A percentile compares a stretch with the other conserved stretches of the same genome.
Evolutionary conservation across 2,113 vertebrate genomes (phyloP).

Genomic region (Xyliphius kryptos): DNA sequence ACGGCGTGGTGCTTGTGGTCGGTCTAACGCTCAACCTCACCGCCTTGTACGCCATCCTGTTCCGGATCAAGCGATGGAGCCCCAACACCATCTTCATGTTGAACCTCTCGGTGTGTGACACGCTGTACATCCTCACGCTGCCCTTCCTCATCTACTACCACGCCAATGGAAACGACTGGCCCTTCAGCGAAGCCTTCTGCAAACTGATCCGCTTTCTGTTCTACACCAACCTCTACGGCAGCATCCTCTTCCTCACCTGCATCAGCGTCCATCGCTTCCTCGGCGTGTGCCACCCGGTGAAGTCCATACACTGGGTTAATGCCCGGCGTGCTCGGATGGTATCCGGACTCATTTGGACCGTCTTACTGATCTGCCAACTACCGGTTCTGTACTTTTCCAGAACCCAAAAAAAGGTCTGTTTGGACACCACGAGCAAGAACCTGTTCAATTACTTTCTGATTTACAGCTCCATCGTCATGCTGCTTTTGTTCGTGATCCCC

Average conservation of each 20-base stretch:
- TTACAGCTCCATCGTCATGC: conserved; percentile 79
- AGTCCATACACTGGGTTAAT: conserved; percentile 76
- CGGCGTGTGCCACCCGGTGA: conserved; percentile 81
- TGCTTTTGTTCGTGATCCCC: conserved; percentile 79
- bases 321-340: conserved; percentile 71
- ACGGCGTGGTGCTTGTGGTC: conserved; percentile 78
- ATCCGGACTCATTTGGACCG: conserved; percentile 66
- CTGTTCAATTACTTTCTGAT: conserved; percentile 80
- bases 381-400: conserved; percentile 85
- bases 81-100: conserved; percentile 92
- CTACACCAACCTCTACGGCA: conserved; percentile 92
- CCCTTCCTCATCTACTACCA: conserved; percentile 89
- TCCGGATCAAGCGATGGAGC: conserved; percentile 83
- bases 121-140: no score
- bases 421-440: conserved; percentile 81
- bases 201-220: conserved; percentile 93
- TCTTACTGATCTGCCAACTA: conserved; percentile 74
- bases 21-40: conserved; percentile 77
- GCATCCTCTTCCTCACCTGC: no score
- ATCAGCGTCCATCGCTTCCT: conserved; percentile 86
- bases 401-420: conserved; percentile 72
- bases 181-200: conserved; percentile 78
- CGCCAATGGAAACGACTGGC: conserved; percentile 83
- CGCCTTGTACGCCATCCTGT: conserved; percentile 78
- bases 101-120: conserved; percentile 84